phyloP scores from a whole-genome alignment of 2,113 vertebrate genomes.

The Scortum barcoo region DNA sequence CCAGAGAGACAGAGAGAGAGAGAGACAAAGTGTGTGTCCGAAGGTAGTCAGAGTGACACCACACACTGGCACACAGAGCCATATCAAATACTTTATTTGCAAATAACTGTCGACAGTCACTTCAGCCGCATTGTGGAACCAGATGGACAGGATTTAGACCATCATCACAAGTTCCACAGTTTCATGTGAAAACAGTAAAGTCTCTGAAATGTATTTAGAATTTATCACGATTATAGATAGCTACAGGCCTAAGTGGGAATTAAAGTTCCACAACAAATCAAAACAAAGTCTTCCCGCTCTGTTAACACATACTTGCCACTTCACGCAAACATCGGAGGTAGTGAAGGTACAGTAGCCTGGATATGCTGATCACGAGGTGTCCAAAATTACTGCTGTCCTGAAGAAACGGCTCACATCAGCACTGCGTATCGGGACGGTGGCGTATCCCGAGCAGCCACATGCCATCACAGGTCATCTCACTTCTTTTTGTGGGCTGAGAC shows the following conservation, averaged over 20 bases:
- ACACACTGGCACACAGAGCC: constrained; percentile 45
- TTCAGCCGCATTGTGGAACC: constrained; percentile 37
- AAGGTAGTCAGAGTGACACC: constrained; percentile 58
- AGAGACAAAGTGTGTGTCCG: constrained; percentile 12
- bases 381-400: background rate
- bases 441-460: background rate
- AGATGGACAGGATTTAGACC: constrained; percentile 57
- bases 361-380: background rate
- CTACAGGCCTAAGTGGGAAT: constrained; percentile 4
- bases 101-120: constrained; percentile 70
- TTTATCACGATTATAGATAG: constrained; percentile 48
- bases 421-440: background rate
- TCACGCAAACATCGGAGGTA: background rate
- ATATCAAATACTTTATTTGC: constrained; percentile 61
- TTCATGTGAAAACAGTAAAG: constrained; percentile 25
- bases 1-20: constrained; percentile 42
- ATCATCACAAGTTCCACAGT: constrained; percentile 38
- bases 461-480: background rate
- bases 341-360: background rate
- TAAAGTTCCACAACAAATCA: constrained; percentile 26
- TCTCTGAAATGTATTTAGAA: constrained; percentile 41
- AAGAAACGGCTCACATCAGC: background rate
- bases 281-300: constrained; percentile 10
- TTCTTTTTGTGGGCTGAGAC: background rate
- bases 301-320: background rate